These are phyloP conservation scores for Sarcoramphus papa DNA, from an alignment of 2,797 vertebrate genomes.

Conservation along the genomic window DNA sequence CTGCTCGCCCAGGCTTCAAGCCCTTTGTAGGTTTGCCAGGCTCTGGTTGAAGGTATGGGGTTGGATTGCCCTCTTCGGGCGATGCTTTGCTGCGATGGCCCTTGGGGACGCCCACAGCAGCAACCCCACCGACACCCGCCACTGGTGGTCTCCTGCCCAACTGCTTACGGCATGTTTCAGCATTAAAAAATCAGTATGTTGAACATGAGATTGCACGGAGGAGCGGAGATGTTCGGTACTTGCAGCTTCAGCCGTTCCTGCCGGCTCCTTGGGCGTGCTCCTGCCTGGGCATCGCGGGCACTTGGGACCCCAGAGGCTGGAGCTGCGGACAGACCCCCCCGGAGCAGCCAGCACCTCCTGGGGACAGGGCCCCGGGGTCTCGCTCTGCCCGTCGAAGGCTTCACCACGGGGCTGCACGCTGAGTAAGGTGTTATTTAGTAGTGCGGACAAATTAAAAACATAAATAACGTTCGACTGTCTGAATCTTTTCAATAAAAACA, in stretches of 20 bases:
- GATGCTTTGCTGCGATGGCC: not conserved
- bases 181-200: not conserved
- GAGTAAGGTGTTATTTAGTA: constrained; percentile 64
- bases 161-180: not conserved
- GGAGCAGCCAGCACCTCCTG: not conserved
- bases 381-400: not conserved
- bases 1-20: not conserved
- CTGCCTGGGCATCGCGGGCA: fast-evolving
- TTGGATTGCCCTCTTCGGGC: not conserved
- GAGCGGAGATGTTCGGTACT: not conserved
- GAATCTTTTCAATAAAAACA: constrained; percentile 72
- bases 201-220: not conserved
- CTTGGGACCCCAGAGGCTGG: not conserved
- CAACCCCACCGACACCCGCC: not conserved
- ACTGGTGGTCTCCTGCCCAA: not conserved
- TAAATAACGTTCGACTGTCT: constrained; percentile 66
- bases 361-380: not conserved
- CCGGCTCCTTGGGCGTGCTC: not conserved
- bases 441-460: constrained; percentile 72
- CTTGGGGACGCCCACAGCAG: fast-evolving
- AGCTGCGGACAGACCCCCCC: not conserved
- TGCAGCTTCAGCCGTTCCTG: not conserved
- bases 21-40: not conserved
- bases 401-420: not conserved
- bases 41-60: not conserved